These are phyloP conservation scores for Pteria penguin DNA, from an alignment of 2,888 invertebrate genomes.

Conservation along the genomic window DNA sequence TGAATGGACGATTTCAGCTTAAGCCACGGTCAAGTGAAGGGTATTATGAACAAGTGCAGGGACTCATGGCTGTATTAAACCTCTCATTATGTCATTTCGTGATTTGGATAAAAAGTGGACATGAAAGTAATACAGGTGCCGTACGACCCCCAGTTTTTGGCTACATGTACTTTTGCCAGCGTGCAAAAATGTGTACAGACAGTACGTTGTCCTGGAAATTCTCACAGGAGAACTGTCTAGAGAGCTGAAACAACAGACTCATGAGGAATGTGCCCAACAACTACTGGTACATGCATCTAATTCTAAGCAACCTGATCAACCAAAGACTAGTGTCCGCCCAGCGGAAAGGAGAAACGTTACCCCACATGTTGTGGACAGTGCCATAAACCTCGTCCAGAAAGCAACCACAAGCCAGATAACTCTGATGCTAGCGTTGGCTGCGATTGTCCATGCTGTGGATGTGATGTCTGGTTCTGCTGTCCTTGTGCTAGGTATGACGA, in stretches of 20 bases:
- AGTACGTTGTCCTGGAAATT: neutral
- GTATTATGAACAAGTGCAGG: slow-evolving; percentile 34
- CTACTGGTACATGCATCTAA: neutral
- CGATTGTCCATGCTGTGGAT: slow-evolving; percentile 38
- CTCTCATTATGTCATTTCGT: slow-evolving; percentile 28
- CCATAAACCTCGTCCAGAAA: slow-evolving; percentile 26
- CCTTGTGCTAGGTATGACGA: slow-evolving; percentile 37
- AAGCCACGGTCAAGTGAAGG: slow-evolving; percentile 2
- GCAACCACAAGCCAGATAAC: slow-evolving; percentile 17
- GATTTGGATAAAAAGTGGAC: slow-evolving; percentile 33
- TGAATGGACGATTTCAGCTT: neutral
- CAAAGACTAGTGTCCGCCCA: neutral
- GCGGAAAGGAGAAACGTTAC: too few species aligned
- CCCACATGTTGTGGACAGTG: slow-evolving; percentile 6
- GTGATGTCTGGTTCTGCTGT: slow-evolving; percentile 40
- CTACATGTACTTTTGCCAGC: neutral
- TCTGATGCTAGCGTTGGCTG: slow-evolving; percentile 40
- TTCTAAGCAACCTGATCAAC: neutral
- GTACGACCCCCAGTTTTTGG: slow-evolving; percentile 19
- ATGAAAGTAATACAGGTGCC: neutral
- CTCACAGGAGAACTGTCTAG: neutral
- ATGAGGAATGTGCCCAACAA: neutral
- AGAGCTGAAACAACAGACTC: neutral
- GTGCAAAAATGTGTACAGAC: neutral
- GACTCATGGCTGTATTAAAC: slow-evolving; percentile 13